A percentile compares a stretch with the other conserved stretches of the same genome.
Evolutionary conservation across 2,797 vertebrate species (phyloP).

Genomic region (Silurus aristotelis): DNA sequence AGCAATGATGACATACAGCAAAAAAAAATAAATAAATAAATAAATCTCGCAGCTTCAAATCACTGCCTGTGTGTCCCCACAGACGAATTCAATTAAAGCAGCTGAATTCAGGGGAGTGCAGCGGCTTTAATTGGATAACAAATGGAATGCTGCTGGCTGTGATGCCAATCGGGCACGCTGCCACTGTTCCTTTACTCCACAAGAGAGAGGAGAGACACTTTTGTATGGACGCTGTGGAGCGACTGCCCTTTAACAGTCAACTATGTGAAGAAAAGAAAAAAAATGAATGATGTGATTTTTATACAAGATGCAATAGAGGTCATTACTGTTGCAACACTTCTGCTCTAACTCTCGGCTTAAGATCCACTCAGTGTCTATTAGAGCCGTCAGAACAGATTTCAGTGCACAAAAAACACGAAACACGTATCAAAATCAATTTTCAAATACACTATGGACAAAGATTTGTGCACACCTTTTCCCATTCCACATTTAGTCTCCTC

Average conservation of each 20-base stretch:
- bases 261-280: conserved; percentile 7
- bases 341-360: background rate
- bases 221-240: background rate
- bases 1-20: conserved; percentile 40
- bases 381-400: background rate
- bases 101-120: conserved; percentile 44
- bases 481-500: too few relatives aligned
- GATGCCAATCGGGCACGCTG: conserved; percentile 33
- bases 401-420: background rate
- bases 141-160: conserved; percentile 49
- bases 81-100: conserved; percentile 54
- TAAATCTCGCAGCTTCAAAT: conserved; percentile 36
- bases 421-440: too few relatives aligned
- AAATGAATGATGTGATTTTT: background rate
- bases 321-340: background rate
- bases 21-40: background rate
- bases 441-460: too few relatives aligned
- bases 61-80: conserved; percentile 23
- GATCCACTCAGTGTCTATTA: background rate
- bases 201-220: background rate
- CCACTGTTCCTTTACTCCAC: conserved; percentile 44
- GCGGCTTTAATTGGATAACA: conserved; percentile 48
- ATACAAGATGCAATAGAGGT: background rate
- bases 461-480: too few relatives aligned
- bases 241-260: conserved; percentile 43